Conservation (phyloP, 1,140 invertebrate genomes). For the Drepana arcuata region DNA sequence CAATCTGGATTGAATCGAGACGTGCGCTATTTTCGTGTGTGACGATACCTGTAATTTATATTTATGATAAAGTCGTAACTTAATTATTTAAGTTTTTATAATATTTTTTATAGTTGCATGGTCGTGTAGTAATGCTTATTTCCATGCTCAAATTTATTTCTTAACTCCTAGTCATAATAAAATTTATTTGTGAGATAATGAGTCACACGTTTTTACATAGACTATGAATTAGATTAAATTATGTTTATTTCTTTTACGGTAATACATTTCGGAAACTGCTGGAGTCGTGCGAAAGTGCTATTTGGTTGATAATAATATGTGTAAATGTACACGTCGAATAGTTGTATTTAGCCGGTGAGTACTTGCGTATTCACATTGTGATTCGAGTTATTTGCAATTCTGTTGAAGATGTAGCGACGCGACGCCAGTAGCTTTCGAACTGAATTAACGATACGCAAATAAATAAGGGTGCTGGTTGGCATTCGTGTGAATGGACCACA, state of each 20-base stretch:
- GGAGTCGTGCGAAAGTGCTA: constrained; percentile 1
- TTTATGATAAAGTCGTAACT: constrained; percentile 35
- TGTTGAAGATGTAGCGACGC: no score
- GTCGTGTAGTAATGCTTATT: constrained; percentile 60
- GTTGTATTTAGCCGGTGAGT: no score
- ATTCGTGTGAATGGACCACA: constrained; percentile 38
- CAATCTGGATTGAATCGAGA: no score
- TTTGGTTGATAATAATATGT: no score
- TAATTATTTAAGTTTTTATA: constrained; percentile 61
- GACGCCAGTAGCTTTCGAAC: constrained; percentile 1
- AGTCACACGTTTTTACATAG: constrained; percentile 47
- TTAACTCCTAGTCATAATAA: constrained; percentile 67
- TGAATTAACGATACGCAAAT: no score
- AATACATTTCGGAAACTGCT: constrained; percentile 7
- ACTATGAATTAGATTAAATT: constrained; percentile 51
- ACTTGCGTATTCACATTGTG: no score
- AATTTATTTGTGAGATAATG: constrained; percentile 50
- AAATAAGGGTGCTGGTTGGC: constrained; percentile 44
- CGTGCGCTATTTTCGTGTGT: constrained; percentile 29
- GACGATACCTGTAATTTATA: constrained; percentile 61
- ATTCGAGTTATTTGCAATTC: no score
- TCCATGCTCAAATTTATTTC: constrained; percentile 69
- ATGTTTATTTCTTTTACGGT: constrained; percentile 39
- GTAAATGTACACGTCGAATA: no score
- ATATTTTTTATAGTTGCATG: constrained; percentile 67